A percentile compares a stretch with the other conserved stretches of the same genome.
Evolutionary conservation across 2,113 vertebrate species (phyloP).

Genomic region (Sterna hirundo): DNA sequence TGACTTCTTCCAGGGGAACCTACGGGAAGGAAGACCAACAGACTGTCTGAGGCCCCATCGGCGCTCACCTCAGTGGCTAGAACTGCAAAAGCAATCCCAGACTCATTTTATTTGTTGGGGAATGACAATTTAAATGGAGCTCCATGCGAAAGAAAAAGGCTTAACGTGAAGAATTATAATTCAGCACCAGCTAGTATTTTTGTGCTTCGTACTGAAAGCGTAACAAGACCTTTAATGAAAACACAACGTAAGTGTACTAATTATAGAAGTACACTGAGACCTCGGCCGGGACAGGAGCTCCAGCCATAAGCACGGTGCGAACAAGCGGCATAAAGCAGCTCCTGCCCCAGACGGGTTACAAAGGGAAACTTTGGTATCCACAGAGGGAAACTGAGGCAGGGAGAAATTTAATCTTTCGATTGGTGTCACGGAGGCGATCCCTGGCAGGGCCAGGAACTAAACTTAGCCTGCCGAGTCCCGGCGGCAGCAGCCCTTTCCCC

Average conservation of each 20-base stretch:
- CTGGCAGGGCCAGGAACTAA: neutral
- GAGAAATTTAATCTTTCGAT: neutral
- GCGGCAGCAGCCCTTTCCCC: neutral
- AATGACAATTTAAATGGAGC: neutral
- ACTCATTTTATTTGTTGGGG: neutral
- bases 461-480: neutral
- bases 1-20: neutral
- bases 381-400: neutral
- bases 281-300: neutral
- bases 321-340: neutral
- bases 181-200: neutral
- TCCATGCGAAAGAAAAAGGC: neutral
- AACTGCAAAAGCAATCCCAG: neutral
- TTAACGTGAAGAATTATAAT: neutral
- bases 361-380: neutral
- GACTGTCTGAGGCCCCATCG: neutral
- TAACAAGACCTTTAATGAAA: neutral
- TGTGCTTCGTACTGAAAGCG: neutral
- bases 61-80: neutral
- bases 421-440: neutral
- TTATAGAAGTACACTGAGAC: neutral
- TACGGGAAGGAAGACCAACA: neutral
- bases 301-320: neutral
- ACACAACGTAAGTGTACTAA: neutral
- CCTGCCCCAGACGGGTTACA: neutral